Conservation (phyloP, 2,797 vertebrate species). For the Lophura swinhoii region DNA sequence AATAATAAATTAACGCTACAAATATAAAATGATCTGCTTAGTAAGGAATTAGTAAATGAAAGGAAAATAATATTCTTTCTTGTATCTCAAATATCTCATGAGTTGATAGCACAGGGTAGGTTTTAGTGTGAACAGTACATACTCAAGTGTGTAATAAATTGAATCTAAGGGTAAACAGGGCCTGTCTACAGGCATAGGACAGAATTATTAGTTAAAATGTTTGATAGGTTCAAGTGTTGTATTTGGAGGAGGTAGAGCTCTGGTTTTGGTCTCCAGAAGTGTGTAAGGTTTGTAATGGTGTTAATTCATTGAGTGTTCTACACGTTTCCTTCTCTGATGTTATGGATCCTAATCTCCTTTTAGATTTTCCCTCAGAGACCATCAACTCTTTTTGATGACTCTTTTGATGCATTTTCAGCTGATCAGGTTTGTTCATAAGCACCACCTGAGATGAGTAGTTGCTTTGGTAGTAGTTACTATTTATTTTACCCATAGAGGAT, state of each 20-base stretch:
- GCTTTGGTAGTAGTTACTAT: conserved; percentile 36
- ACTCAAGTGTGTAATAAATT: background rate
- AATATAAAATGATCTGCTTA: background rate
- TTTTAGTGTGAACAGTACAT: background rate
- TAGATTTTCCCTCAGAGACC: conserved; percentile 84
- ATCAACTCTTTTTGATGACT: conserved; percentile 83
- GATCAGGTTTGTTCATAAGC: conserved; percentile 86
- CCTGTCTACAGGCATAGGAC: background rate
- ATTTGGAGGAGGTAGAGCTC: background rate
- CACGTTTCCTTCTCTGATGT: conserved; percentile 39
- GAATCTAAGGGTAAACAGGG: background rate
- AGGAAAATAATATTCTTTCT: background rate
- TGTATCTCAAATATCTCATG: background rate
- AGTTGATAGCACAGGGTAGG: background rate
- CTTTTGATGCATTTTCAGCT: conserved; percentile 85
- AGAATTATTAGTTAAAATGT: background rate
- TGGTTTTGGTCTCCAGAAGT: background rate
- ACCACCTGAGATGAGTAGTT: conserved; percentile 4
- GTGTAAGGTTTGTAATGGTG: background rate
- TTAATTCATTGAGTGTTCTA: background rate
- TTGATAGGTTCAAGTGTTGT: background rate
- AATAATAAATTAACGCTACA: background rate
- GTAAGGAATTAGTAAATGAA: background rate
- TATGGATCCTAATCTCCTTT: conserved; percentile 69
- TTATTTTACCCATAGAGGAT: background rate